Conservation (phyloP, 2,888 invertebrate genomes). For the Gnatocerus cornutus region DNA sequence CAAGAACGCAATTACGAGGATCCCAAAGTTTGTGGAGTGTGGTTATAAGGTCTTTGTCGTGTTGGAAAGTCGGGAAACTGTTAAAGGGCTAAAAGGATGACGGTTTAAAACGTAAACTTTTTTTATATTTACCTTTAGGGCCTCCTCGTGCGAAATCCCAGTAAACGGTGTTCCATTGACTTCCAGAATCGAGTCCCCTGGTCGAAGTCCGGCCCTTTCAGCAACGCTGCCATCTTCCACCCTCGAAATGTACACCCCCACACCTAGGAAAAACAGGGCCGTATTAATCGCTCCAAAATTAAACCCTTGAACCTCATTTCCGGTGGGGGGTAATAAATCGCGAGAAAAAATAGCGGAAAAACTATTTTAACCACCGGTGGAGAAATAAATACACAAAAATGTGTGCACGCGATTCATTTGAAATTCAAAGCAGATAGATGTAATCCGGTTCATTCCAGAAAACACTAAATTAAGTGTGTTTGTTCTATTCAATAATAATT, state of each 20-base stretch:
- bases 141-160: slow-evolving; percentile 93
- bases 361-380: slow-evolving; percentile 25
- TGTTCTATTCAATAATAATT: slow-evolving; percentile 38
- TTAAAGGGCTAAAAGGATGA: too few relatives aligned
- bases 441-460: slow-evolving; percentile 30
- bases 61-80: too few relatives aligned
- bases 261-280: slow-evolving; percentile 76
- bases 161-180: slow-evolving; percentile 96
- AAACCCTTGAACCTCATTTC: slow-evolving; percentile 8
- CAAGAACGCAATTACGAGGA: slow-evolving; percentile 21
- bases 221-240: slow-evolving; percentile 93
- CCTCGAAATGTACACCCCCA: slow-evolving; percentile 93
- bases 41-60: too few relatives aligned
- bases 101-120: too few relatives aligned
- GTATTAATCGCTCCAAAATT: slow-evolving; percentile 7
- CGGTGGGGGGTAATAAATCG: slow-evolving; percentile 8
- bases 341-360: slow-evolving; percentile 22
- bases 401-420: slow-evolving; percentile 41
- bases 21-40: background rate
- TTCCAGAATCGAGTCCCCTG: slow-evolving; percentile 95
- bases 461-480: slow-evolving; percentile 37
- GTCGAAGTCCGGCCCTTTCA: slow-evolving; percentile 89
- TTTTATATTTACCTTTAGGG: slow-evolving; percentile 89
- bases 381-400: slow-evolving; percentile 36
- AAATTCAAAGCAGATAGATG: slow-evolving; percentile 39